Evolutionary conservation across 2,888 invertebrate species (phyloP), one percentile per base, ranked within the genome.

Genomic region (Marasmarcha lunaedactyla): DNA sequence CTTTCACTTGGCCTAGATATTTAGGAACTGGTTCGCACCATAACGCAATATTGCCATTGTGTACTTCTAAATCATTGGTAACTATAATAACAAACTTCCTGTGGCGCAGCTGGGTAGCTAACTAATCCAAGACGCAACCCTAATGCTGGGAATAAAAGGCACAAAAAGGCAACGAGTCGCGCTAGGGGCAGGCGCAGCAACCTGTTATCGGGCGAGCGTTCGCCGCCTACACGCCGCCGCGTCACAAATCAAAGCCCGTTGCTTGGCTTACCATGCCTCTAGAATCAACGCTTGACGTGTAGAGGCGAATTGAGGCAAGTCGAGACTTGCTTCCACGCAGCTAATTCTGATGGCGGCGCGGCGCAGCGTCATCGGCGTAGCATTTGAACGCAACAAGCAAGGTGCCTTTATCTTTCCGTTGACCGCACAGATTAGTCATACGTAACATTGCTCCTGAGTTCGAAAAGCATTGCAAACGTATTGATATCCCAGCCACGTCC

Each of bases 1-100:
- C 81, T 83, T 83, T 83, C 81, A 79, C 81, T 79, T 67, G 81
- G 71, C 81, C 81, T 70, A 76, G 71, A 78, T 81, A 72, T 77
- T 81, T 78, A 46, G 73, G 70, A 79, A 77, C 79, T 72, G 71
- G 81, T 20, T 79, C 60, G 67, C 63, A 66, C 68, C 66, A 72
- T 20, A 72, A 74, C 71, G 68, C 70, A 58, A 57, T 54, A 55
- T 55, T 50, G 44, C 52, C 53, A 52, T 57, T 52, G 47, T 46
- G 46, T 47, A 52, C 57, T 57, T 55, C 55, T 50, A 53, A 55
- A 51, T 47, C 49, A 43, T 48, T 45, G 44, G 41, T 49, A 41
- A 44, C 46, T 45, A 39, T 41, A 63, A 65, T 59, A 62, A 67
- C 58, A 48, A 50, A 47, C 54, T 61, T 61, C 60, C 60, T 62